A percentile compares a stretch with the other conserved stretches of the same genome.
These are phyloP conservation scores for Cheumatopsyche charites DNA, from an alignment of 1,140 invertebrate species.

Conservation along the genomic window DNA sequence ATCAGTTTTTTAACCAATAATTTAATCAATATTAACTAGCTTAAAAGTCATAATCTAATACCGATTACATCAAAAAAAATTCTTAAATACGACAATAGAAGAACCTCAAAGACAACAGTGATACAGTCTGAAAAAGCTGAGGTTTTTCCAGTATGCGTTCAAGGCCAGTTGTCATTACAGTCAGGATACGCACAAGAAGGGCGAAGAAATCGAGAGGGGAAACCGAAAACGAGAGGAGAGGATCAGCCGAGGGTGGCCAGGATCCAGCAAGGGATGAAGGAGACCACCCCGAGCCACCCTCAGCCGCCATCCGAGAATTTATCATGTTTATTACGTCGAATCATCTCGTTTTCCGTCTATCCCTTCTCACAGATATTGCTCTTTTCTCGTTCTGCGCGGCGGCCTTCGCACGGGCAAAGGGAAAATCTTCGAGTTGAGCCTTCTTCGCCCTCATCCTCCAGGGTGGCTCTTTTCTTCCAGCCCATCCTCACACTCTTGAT, in stretches of 20 bases:
- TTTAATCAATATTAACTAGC: no score
- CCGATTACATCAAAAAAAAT: no score
- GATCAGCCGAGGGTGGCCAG: slow-evolving; percentile 28
- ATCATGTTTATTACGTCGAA: slow-evolving; percentile 50
- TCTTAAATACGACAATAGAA: no score
- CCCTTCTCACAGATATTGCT: slow-evolving; percentile 41
- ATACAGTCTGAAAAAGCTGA: no score
- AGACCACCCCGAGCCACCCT: no score
- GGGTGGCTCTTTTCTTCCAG: not conserved
- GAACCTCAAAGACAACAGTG: no score
- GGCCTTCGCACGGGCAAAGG: slow-evolving; percentile 24
- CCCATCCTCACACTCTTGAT: no score
- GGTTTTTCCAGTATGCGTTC: slow-evolving; percentile 26
- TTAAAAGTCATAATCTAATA: no score
- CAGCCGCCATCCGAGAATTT: slow-evolving; percentile 42
- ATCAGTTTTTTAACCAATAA: no score
- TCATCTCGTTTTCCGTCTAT: slow-evolving; percentile 47
- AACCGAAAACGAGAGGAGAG: not conserved
- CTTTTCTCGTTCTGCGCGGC: slow-evolving; percentile 40
- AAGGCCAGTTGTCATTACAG: slow-evolving; percentile 48
- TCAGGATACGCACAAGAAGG: slow-evolving; percentile 36
- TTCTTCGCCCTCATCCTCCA: slow-evolving; percentile 15
- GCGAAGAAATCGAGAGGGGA: slow-evolving; percentile 13
- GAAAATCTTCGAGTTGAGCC: slow-evolving; percentile 43
- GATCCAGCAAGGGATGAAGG: no score